phyloP scores from a whole-genome alignment of 2,888 invertebrate genomes.

The Nomada fabriciana region DNA sequence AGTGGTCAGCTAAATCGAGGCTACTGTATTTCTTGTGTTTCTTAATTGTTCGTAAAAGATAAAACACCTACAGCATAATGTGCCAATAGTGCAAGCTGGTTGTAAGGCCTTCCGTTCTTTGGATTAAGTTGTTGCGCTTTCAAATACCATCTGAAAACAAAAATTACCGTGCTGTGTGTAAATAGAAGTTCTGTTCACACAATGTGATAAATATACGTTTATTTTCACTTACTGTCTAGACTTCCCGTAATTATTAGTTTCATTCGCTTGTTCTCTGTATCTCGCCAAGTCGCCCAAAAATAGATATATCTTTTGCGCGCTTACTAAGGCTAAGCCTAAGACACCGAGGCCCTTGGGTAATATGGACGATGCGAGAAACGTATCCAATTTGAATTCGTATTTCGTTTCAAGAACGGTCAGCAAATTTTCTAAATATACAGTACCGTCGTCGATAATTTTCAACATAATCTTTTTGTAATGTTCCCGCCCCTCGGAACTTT shows the following conservation, averaged over 20 bases:
- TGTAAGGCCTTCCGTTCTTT: constrained; percentile 97
- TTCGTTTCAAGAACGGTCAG: constrained; percentile 90
- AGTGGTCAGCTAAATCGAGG: too few relatives aligned
- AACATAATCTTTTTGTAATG: constrained; percentile 88
- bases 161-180: background rate
- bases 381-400: constrained; percentile 90
- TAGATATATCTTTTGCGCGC: constrained; percentile 94
- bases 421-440: constrained; percentile 91
- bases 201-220: background rate
- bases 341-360: constrained; percentile 88
- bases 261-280: constrained; percentile 94
- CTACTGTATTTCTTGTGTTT: background rate
- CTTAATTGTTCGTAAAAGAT: too few relatives aligned
- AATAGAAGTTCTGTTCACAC: background rate
- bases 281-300: constrained; percentile 96
- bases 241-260: constrained; percentile 92
- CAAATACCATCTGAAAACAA: constrained; percentile 90
- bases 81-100: constrained; percentile 96
- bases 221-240: constrained; percentile 88
- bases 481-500: constrained; percentile 87
- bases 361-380: constrained; percentile 84
- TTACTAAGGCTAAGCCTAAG: constrained; percentile 91
- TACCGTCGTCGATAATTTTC: constrained; percentile 92
- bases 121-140: constrained; percentile 97
- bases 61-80: constrained; percentile 89